Percentiles rank a stretch among this genome's conserved stretches.
These are phyloP conservation scores for Sandelia bainsii DNA, from an alignment of 2,797 vertebrate genomes.

Conservation along the genomic window DNA sequence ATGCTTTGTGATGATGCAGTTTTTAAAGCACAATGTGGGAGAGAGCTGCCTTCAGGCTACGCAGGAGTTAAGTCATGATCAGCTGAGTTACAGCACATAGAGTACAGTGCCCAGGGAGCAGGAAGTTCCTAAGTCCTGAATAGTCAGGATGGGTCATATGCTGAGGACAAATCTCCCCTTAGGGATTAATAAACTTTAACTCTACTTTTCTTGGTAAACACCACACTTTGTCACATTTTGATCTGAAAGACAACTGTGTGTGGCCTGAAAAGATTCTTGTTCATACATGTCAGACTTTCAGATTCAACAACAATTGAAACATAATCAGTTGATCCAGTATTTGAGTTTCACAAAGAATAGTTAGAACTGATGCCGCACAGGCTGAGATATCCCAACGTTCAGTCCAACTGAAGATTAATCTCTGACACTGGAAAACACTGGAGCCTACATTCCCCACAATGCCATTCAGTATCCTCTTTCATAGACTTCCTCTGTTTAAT, in stretches of 20 bases:
- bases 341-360: too few relatives aligned
- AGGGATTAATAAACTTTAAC: constrained; percentile 25
- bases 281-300: too few relatives aligned
- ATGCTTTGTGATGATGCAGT: constrained; percentile 38
- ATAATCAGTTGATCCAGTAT: too few relatives aligned
- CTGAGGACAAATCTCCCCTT: constrained; percentile 31
- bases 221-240: not conserved
- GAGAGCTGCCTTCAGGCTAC: constrained; percentile 44
- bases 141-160: constrained; percentile 44
- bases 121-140: constrained; percentile 37
- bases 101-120: constrained; percentile 10
- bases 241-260: constrained; percentile 14
- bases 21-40: constrained; percentile 39
- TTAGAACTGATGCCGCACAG: not conserved
- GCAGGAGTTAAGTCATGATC: constrained; percentile 58
- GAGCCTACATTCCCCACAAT: not conserved
- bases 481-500: not conserved
- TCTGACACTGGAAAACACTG: not conserved
- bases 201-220: constrained; percentile 16
- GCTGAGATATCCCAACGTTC: not conserved
- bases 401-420: not conserved
- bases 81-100: constrained; percentile 34
- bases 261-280: constrained; percentile 2
- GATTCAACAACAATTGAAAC: too few relatives aligned
- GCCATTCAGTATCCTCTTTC: not conserved